Percentiles rank a stretch among this genome's conserved stretches.
Evolutionary conservation across 2,797 vertebrate species (phyloP).

Genomic region (Antrozous pallidus): DNA sequence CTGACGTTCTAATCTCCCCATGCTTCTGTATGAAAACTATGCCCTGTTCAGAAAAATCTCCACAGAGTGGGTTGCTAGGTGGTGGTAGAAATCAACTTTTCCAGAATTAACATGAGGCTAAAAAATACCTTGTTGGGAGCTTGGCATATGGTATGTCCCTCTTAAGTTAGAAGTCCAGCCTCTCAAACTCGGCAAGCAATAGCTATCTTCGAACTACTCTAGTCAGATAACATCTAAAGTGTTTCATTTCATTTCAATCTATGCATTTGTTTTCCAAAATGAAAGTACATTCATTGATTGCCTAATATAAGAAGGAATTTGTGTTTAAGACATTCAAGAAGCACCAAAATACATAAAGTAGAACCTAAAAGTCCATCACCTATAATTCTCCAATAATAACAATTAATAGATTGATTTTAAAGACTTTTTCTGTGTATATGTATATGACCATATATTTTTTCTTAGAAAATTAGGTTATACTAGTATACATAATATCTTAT

Average conservation of each 20-base stretch:
- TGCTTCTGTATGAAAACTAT: constrained; percentile 62
- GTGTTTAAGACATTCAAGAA: constrained; percentile 20
- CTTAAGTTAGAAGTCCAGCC: constrained; percentile 56
- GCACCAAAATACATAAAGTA: constrained; percentile 1
- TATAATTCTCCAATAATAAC: constrained; percentile 17
- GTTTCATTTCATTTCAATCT: constrained; percentile 30
- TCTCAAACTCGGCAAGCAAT: not conserved
- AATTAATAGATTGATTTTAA: constrained; percentile 10
- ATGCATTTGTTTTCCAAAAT: constrained; percentile 50
- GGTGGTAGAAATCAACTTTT: constrained; percentile 78
- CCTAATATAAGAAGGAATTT: constrained; percentile 54
- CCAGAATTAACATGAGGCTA: constrained; percentile 69
- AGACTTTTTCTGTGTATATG: not conserved
- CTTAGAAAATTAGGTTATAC: not conserved
- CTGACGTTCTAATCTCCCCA: constrained; percentile 59
- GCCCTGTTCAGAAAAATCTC: constrained; percentile 69
- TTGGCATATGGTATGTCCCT: not conserved
- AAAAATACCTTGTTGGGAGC: constrained; percentile 35
- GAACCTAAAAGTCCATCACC: constrained; percentile 37
- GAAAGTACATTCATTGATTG: constrained; percentile 59
- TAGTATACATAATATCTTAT: not conserved
- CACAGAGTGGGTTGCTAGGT: constrained; percentile 50
- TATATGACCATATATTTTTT: not conserved
- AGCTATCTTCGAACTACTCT: not conserved
- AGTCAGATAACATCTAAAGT: constrained; percentile 15